Evolutionary conservation across 1,140 invertebrate genomes (phyloP), one percentile per base, ranked within the genome.

Genomic region (Arctopsyche grandis): DNA sequence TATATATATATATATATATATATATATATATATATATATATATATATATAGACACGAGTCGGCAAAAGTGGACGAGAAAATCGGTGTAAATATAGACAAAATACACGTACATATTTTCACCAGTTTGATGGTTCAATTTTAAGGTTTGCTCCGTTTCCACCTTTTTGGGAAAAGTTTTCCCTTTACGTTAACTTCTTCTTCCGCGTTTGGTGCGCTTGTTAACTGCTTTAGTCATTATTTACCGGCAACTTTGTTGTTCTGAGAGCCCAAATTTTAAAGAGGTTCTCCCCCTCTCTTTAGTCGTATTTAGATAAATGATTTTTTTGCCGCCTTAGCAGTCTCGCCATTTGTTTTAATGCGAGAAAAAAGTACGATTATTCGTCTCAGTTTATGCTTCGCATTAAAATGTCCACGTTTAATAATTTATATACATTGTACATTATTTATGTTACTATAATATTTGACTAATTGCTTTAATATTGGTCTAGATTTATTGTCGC

Each of bases 221-320:
- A 66, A 66, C 63, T 66, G 63, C 63, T 66, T 66, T 22, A 22
- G 63, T 66, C 63, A 66, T 66, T 66, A 66, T 66, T 66, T 66
- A 66, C 63, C 63, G 21, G 63, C 63, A 66, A 66, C 63, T 66
- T 66, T 66, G 63, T 24, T 66, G 63, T 26, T 26, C 0, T 12
- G 21, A 9, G 24, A 19, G 19, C 1, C 63, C 22, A n/a, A 66
- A 52, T 52, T 66, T 66, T 66, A 26, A 66, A 66, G 63, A 66
- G 63, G 19, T 26, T 26, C n/a, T 26, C 24, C 14, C 63, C 16
- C 16, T 60, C 56, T 52, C 48, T n/a, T n/a, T 4, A 38, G 29
- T 7, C 7, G 29, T 38, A 38, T 38, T 38, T 38, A 38, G 29
- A 38, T 38, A 38, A 38, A 38, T 38, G 29, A 38, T 38, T 38